These are phyloP conservation scores for Papilio polyxenes DNA, from an alignment of 1,140 invertebrate genomes.

Conservation along the genomic window DNA sequence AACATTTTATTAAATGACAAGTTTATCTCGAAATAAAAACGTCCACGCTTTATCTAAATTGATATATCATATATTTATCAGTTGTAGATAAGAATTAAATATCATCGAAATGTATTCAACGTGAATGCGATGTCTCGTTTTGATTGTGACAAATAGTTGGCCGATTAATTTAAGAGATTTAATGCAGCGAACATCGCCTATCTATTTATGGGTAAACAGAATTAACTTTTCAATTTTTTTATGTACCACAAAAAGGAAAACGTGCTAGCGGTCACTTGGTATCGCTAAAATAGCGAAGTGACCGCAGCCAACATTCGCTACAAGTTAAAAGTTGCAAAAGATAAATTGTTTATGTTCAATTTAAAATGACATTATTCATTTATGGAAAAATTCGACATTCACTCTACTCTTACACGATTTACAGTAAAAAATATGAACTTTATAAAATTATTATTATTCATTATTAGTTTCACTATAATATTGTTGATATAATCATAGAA, in stretches of 20 bases:
- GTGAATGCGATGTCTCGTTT: constrained; percentile 11
- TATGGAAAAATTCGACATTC: no score
- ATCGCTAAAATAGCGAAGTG: no score
- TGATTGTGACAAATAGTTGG: constrained; percentile 15
- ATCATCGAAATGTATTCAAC: constrained; percentile 6
- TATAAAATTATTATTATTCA: background rate
- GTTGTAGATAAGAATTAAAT: constrained; percentile 19
- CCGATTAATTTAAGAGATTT: constrained; percentile 7
- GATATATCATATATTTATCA: constrained; percentile 27
- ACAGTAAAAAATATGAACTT: background rate
- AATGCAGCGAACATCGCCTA: background rate
- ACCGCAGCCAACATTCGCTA: no score
- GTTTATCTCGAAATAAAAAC: constrained; percentile 24
- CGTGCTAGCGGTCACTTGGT: no score
- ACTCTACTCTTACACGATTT: no score
- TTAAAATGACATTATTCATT: no score
- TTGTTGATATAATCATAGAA: constrained; percentile 4
- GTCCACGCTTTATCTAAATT: constrained; percentile 25
- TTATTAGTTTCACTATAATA: background rate
- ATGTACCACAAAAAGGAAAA: no score
- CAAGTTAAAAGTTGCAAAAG: no score
- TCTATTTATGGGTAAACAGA: no score
- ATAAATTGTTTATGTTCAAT: no score
- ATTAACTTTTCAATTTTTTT: no score
- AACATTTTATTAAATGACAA: constrained; percentile 11